Percentiles rank a stretch among this genome's conserved stretches.
These are phyloP conservation scores for Tetranychus urticae DNA, from an alignment of 1,140 invertebrate species.

Conservation along the genomic window DNA sequence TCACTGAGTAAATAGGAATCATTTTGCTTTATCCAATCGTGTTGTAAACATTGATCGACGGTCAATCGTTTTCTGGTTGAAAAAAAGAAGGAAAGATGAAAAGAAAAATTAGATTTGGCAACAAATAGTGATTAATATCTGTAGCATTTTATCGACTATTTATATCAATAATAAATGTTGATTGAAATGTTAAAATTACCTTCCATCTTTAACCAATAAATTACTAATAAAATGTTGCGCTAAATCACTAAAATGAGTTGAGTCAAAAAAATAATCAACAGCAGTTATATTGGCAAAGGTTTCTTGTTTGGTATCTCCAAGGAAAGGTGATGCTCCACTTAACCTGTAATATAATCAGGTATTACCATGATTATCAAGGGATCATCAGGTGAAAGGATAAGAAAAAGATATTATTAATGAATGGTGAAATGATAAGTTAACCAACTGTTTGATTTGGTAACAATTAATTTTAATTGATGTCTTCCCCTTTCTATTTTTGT, in stretches of 20 bases:
- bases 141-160: too few relatives aligned
- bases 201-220: not conserved
- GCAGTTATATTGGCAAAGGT: slow-evolving; percentile 72
- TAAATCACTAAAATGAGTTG: not conserved
- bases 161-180: too few relatives aligned
- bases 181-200: not conserved
- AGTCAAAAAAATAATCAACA: not conserved
- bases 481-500: too few relatives aligned
- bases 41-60: not conserved
- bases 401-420: not conserved
- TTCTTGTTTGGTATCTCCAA: slow-evolving; percentile 73
- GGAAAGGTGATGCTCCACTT: slow-evolving; percentile 70
- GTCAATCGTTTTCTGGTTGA: not conserved
- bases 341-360: slow-evolving; percentile 72
- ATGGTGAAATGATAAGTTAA: too few relatives aligned
- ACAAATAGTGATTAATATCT: too few relatives aligned
- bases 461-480: too few relatives aligned
- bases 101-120: too few relatives aligned
- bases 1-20: too few relatives aligned
- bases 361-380: slow-evolving; percentile 37
- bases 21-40: not conserved
- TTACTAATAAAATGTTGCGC: not conserved
- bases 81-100: not conserved
- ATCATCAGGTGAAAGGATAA: not conserved
- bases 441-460: too few relatives aligned